A percentile compares a stretch with the other conserved stretches of the same genome.
These are phyloP conservation scores for Hypomecis atomaria DNA, from an alignment of 2,888 invertebrate genomes.

Conservation along the genomic window DNA sequence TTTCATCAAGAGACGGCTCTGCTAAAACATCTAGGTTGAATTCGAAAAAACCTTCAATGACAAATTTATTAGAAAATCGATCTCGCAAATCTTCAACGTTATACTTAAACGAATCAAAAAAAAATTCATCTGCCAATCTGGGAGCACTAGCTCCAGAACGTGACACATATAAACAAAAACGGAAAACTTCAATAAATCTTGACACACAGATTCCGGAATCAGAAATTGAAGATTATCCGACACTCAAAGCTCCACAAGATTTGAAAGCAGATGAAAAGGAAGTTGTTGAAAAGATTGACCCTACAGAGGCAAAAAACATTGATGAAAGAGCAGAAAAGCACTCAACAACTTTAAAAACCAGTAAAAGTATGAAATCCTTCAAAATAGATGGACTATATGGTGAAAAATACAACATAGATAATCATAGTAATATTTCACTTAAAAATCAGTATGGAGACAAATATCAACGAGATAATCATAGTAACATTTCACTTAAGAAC, in stretches of 20 bases:
- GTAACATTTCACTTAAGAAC: constrained; percentile 72
- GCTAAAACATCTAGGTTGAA: constrained; percentile 75
- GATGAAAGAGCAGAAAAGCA: constrained; percentile 72
- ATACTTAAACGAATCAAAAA: constrained; percentile 80
- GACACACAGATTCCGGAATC: constrained; percentile 76
- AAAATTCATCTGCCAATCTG: constrained; percentile 73
- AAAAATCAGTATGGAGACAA: constrained; percentile 74
- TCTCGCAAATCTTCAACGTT: constrained; percentile 77
- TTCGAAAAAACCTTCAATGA: constrained; percentile 78
- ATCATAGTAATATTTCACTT: constrained; percentile 72
- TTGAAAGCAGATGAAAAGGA: constrained; percentile 81
- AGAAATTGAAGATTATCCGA: constrained; percentile 81
- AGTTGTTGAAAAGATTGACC: constrained; percentile 72
- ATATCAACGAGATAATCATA: constrained; percentile 73
- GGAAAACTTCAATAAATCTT: constrained; percentile 70
- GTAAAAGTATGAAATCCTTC: constrained; percentile 72
- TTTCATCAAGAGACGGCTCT: constrained; percentile 75
- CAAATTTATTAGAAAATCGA: constrained; percentile 74
- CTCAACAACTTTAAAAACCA: constrained; percentile 57
- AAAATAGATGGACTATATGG: constrained; percentile 75
- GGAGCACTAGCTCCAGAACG: constrained; percentile 67
- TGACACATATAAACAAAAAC: constrained; percentile 69
- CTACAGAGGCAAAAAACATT: constrained; percentile 70
- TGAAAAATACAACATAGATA: constrained; percentile 72
- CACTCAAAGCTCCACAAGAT: constrained; percentile 80